Evolutionary conservation across 35 echinoderm and acorn worm species (phyloP).

Genomic region (Stichopus chloronotus): DNA sequence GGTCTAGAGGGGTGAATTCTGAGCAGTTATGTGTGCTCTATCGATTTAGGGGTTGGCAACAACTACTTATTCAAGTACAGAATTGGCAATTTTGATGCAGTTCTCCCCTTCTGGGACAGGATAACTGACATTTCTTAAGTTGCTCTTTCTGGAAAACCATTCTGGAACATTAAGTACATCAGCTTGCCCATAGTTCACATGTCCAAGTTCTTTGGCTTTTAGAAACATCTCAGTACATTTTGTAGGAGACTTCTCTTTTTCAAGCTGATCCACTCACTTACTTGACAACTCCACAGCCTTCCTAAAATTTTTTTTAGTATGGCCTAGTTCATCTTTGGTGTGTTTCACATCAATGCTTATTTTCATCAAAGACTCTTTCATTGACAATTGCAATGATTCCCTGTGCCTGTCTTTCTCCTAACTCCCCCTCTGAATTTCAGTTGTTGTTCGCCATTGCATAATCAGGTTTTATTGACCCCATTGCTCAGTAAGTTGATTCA

Average conservation of each 20-base stretch:
- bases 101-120: not conserved
- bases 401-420: not conserved
- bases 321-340: not conserved
- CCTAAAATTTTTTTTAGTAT: not conserved
- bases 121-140: slow-evolving; percentile 8
- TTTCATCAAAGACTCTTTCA: not conserved
- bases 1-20: not conserved
- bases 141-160: not conserved
- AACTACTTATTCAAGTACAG: not conserved
- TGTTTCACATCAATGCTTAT: not conserved
- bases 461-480: not conserved
- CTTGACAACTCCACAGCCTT: not conserved
- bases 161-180: not conserved
- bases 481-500: not conserved
- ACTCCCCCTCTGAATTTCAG: not conserved
- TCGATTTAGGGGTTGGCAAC: slow-evolving; percentile 11
- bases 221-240: not conserved
- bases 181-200: not conserved
- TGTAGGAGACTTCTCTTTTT: not conserved
- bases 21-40: not conserved
- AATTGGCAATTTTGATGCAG: not conserved
- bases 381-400: not conserved
- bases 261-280: slow-evolving; percentile 21
- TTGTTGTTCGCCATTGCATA: not conserved
- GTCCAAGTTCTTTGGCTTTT: slow-evolving; percentile 14